Percentiles rank a stretch among this genome's conserved stretches.
These are phyloP conservation scores for Turritopsis rubra DNA, from an alignment of 30 jellyfish, hydroid and myxozoan genomes.

Conservation along the genomic window DNA sequence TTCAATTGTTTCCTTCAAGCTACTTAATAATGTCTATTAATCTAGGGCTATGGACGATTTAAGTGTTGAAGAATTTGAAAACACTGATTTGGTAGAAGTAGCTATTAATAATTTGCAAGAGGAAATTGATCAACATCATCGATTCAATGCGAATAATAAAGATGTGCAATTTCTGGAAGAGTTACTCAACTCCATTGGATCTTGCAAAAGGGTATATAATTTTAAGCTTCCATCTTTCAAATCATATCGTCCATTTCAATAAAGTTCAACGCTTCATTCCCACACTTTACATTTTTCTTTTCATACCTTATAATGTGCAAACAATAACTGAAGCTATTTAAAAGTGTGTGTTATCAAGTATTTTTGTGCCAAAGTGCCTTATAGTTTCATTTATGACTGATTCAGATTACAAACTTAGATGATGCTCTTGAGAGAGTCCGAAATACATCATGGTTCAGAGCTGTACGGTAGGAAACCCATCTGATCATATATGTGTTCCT, in stretches of 20 bases:
- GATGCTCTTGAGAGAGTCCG: conserved; percentile 5
- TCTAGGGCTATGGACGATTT: conserved; percentile 20
- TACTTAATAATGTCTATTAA: neutral
- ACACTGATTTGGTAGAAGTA: conserved; percentile 22
- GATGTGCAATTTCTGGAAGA: conserved; percentile 17
- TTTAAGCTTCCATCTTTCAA: too few species aligned
- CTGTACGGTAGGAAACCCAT: neutral
- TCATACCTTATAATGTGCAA: too few species aligned
- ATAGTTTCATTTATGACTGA: too few species aligned
- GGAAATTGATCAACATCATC: conserved; percentile 11
- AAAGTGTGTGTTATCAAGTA: too few species aligned
- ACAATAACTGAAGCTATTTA: too few species aligned
- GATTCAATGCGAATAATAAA: neutral
- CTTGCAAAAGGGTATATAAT: conserved; percentile 3
- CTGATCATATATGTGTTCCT: too few species aligned
- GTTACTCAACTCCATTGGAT: neutral
- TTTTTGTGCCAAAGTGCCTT: too few species aligned
- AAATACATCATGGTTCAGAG: neutral
- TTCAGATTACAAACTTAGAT: neutral
- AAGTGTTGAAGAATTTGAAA: neutral
- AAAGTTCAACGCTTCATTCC: too few species aligned
- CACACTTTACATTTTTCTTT: too few species aligned
- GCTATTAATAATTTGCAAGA: conserved; percentile 21
- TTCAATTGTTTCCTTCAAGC: neutral
- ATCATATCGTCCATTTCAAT: too few species aligned